Conservation (phyloP, 2,797 vertebrate species). For the Takifugu ocellatus region DNA sequence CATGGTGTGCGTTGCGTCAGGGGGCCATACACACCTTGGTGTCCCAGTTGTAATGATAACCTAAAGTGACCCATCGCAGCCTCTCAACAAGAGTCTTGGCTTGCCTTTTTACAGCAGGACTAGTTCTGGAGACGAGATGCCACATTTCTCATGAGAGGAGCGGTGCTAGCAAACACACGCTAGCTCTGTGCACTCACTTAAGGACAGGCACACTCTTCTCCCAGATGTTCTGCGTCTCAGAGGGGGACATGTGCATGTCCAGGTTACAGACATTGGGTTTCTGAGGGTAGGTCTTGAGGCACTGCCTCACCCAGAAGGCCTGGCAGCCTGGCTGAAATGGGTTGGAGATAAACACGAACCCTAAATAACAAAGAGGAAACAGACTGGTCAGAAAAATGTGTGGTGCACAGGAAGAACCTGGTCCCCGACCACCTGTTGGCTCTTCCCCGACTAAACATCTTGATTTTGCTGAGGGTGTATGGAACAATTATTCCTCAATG, state of each 20-base stretch:
- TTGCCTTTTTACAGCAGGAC: conserved; percentile 63
- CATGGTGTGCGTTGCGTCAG: not conserved
- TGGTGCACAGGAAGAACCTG: too few species aligned
- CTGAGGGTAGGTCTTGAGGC: conserved; percentile 86
- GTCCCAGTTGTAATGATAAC: conserved; percentile 97
- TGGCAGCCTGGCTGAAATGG: conserved; percentile 88
- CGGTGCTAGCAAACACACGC: too few species aligned
- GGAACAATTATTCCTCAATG: too few species aligned
- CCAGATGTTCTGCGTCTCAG: conserved; percentile 87
- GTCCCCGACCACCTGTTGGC: too few species aligned
- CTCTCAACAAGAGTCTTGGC: conserved; percentile 86
- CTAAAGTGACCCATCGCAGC: conserved; percentile 95
- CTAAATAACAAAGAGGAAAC: conserved; percentile 55
- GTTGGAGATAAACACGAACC: conserved; percentile 91
- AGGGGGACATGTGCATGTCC: conserved; percentile 88
- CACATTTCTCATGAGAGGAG: not conserved
- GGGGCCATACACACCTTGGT: conserved; percentile 79
- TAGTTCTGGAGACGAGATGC: conserved; percentile 61
- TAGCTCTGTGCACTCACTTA: conserved; percentile 62
- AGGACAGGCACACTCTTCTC: conserved; percentile 78
- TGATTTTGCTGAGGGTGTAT: too few species aligned
- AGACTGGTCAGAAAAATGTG: not conserved
- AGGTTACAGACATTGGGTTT: conserved; percentile 95
- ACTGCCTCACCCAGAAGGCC: conserved; percentile 87
- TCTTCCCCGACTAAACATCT: too few species aligned